Base-by-base conservation (phyloP, 2,113 vertebrate species). In the Sialia sialis region DNA sequence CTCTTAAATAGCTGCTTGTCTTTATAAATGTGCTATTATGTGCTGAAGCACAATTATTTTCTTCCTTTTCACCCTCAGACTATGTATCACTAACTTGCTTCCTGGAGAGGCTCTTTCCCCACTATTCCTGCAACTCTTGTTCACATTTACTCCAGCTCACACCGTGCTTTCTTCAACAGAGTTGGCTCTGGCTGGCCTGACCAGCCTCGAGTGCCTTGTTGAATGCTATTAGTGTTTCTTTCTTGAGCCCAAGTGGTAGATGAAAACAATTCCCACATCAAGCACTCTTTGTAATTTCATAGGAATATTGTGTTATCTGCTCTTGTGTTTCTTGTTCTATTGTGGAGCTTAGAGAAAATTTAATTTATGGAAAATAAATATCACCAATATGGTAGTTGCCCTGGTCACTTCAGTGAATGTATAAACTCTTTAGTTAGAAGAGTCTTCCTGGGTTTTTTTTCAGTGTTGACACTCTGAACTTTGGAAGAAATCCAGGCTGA, bases 401-500 rank as follows among this genome's bases (percentile, higher is more conserved):
- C 27, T 55, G 30, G 46, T 88, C 10, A 22, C 36, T 32, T 41
- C 58, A 88, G n/a, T 23, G 20, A 21, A 11, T 20, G 18, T 62
- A 54, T 87, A 55, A 58, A 79, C 30, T 55, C 34, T 73, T 86
- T 73, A 84, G 51, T 41, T 63, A 59, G 20, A 73, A 20, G 58
- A 74, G 8, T 16, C 38, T 38, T 19, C 22, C 29, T 72, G 15
- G 0, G n/a, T n/a, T 13, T 87, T 72, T 76, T 32, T 48, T 36
- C 20, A 39, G 39, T 58, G 44, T 43, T 91, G 78, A 59, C 67
- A 43, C 32, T 91, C 84, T 3, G 81, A 64, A 30, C 46, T 91
- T 64, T 91, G 84, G 83, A 87, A 85, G 43, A 62, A 93, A 62
- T 89, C 54, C 84, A 89, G 49, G 22, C 58, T 49, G 9, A 78